These are phyloP conservation scores for Diglossa cyanea DNA, from an alignment of 2,797 vertebrate species.

Conservation along the genomic window DNA sequence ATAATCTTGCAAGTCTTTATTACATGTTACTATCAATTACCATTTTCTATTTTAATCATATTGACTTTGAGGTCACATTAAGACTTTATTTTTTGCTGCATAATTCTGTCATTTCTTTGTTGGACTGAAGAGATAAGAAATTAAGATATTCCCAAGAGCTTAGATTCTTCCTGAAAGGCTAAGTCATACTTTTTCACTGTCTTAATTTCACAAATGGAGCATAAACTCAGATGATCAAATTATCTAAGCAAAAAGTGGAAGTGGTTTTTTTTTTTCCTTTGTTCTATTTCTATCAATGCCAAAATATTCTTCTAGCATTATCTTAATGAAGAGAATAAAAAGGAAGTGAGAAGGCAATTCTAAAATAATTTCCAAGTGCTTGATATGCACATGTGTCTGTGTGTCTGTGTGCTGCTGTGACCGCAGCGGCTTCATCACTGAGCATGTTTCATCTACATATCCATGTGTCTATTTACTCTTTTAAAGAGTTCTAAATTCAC, in stretches of 20 bases:
- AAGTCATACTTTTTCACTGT: neutral
- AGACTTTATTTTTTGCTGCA: neutral
- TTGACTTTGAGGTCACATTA: neutral
- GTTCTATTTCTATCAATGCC: neutral
- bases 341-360: neutral
- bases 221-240: neutral
- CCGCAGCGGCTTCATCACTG: neutral
- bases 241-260: neutral
- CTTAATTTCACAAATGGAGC: neutral
- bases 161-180: neutral
- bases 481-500: neutral
- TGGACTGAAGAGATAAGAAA: neutral
- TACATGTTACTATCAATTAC: neutral
- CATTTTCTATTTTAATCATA: neutral
- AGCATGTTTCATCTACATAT: neutral
- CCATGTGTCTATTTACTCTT: rapidly evolving
- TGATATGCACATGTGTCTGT: rapidly evolving
- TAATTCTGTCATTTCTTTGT: neutral
- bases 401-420: no score
- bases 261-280: neutral
- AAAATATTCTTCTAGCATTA: neutral
- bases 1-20: neutral
- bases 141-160: neutral
- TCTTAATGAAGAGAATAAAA: neutral
- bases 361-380: neutral